Evolutionary conservation across 1,140 invertebrate genomes (phyloP), one percentile per base, ranked within the genome.

Genomic region (Cydia strobilella): DNA sequence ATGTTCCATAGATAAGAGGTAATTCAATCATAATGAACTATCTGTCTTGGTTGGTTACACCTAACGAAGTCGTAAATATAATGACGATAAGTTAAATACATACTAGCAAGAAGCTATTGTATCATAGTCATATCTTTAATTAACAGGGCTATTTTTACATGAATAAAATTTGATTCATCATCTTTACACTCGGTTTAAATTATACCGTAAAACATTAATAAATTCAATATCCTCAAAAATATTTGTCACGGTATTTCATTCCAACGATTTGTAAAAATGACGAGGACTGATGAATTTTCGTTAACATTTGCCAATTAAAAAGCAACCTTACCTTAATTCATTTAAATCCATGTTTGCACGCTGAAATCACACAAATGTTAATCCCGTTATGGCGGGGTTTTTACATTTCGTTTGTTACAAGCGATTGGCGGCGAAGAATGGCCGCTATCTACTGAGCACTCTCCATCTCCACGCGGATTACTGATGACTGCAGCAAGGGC

Each of bases 391-490:
- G 2, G 7, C 3, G 39, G 6, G 1, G 65, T 69, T 42, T 69
- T 69, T 23, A 69, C 65, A 69, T 69, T 39, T 69, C 35, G 35
- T 69, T 69, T 69, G 27, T 18, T 18, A 69, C 65, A 39, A 69
- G 31, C 65, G 35, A 69, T 69, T 69, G 65, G 65, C 65, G 31
- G 31, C 65, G n/a, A 39, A 69, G 65, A 69, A 69, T 69, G 65
- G 31, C 65, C 15, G 65, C 31, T 69, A 69, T 69, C 65, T 69
- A 69, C 65, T 69, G 65, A 69, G 65, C 6, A 13, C 31, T 12
- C 65, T 69, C 15, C 65, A 69, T 12, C 65, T 69, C 15, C 65
- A 69, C 1, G n/a, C 27, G 18, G 65, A 69, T 42, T 69, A 69
- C 31, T 35, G 27, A 15, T 45, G 35, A 31, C 63, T 66, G n/a